Evolutionary conservation across 2,888 invertebrate genomes (phyloP).

Genomic region (Hydrotaea cyrtoneurina): DNA sequence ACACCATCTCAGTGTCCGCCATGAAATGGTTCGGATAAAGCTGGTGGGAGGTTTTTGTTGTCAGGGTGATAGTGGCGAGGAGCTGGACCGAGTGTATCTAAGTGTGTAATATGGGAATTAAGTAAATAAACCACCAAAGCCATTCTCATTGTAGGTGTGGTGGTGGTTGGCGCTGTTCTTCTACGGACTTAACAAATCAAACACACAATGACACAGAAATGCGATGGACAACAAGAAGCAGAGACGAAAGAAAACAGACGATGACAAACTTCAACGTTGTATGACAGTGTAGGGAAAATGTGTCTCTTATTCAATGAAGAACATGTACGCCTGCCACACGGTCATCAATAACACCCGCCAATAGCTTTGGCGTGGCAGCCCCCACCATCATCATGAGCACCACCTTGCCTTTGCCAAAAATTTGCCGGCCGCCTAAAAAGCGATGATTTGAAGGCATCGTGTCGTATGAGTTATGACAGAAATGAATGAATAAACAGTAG

Average conservation of each 20-base stretch:
- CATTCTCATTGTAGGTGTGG: not conserved
- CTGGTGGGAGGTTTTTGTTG: not conserved
- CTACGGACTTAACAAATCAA: not conserved
- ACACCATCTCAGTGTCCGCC: not conserved
- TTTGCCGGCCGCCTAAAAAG: not conserved
- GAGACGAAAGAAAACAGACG: not conserved
- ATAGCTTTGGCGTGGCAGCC: too few species aligned
- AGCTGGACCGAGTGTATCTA: not conserved
- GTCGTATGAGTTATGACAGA: slow-evolving; percentile 16
- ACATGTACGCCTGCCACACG: not conserved
- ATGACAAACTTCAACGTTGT: not conserved
- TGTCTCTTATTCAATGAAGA: not conserved
- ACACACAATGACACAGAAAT: not conserved
- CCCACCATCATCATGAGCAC: too few species aligned
- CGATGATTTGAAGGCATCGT: not conserved
- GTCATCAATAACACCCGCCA: slow-evolving; percentile 2
- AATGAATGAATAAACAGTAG: slow-evolving; percentile 20
- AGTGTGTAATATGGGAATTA: not conserved
- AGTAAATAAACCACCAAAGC: slow-evolving; percentile 22
- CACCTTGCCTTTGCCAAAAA: too few species aligned
- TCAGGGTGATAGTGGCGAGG: not conserved
- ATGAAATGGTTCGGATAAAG: not conserved
- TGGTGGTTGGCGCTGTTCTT: not conserved
- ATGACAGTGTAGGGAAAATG: not conserved
- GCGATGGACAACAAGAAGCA: too few species aligned